These are phyloP conservation scores for Sminthurinus aureus DNA, from an alignment of 2,888 invertebrate genomes.

Conservation along the genomic window DNA sequence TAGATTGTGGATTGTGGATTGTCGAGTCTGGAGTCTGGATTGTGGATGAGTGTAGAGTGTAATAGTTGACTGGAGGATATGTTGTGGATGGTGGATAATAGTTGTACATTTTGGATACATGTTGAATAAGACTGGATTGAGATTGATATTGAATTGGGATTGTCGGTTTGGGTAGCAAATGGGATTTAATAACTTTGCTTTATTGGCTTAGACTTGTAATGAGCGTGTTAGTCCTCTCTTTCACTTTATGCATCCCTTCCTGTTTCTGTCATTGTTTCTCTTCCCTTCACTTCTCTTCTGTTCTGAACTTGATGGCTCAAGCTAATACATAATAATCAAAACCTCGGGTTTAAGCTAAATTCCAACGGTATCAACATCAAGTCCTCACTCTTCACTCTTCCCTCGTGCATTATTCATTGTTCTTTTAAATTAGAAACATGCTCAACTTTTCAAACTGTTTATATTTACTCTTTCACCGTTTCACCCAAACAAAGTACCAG, in stretches of 20 bases:
- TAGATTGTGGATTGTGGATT: too few species aligned
- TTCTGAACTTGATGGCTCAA: too few species aligned
- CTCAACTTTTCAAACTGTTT: too few species aligned
- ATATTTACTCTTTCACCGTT: too few species aligned
- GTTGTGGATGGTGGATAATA: background rate
- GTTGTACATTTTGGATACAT: background rate
- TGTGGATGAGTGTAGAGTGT: too few species aligned
- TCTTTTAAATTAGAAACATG: too few species aligned
- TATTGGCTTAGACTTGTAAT: constrained; percentile 7
- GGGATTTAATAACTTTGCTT: background rate
- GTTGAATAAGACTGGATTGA: too few species aligned
- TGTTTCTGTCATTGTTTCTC: background rate
- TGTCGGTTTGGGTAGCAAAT: background rate
- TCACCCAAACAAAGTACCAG: too few species aligned
- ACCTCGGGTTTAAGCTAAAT: background rate
- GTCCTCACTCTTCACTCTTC: background rate
- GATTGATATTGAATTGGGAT: background rate
- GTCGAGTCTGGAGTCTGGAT: too few species aligned
- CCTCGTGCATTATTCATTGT: background rate
- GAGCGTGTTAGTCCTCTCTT: background rate
- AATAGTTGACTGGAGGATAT: too few species aligned
- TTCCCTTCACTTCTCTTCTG: background rate
- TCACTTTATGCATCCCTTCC: background rate
- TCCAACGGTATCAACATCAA: background rate
- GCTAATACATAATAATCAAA: background rate